Evolutionary conservation across 2,888 invertebrate species (phyloP), one percentile per base, ranked within the genome.

Genomic region (Cantharis lateralis): DNA sequence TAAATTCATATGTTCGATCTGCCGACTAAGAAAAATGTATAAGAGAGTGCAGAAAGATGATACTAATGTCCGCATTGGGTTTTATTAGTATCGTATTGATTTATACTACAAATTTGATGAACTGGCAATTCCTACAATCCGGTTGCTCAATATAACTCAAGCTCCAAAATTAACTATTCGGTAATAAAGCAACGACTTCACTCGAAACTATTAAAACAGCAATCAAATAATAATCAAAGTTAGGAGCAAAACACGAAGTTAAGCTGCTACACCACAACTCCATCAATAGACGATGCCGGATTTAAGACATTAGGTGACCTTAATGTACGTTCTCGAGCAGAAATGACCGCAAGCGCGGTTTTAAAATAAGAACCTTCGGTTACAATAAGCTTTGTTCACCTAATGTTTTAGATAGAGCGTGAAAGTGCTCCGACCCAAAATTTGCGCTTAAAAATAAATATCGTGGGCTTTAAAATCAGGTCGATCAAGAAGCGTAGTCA

Each of bases 161-260:
- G n/a, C 9, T n/a, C 0, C 48, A 48, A 48, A n/a, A 48, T 48
- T 48, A 48, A 48, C 63, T 70, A 64, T 64, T 62, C 75, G 62
- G 68, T 64, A 75, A 75, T 75, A 75, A 78, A 71, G 70, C 68
- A 75, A 64, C 76, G 68, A 71, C 61, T 70, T 72, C 76, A 72
- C 76, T 75, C 73, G 76, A 74, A 82, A 83, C 83, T 82, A 83
- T 82, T 82, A 81, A 79, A 80, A 81, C 80, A 79, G 80, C 82
- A 82, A 84, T 84, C 83, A 83, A 84, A 83, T 82, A 83, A 83
- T 82, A 84, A 83, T 84, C 83, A 83, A 82, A 83, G 81, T 82
- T 78, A 62, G 80, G 71, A 70, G 73, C 77, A 75, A 79, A 79
- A 79, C 79, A 79, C 69, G 72, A 68, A 72, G 72, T 71, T 79